A percentile compares a stretch with the other conserved stretches of the same genome.
Conservation (phyloP, 2,888 invertebrate species). For the Microplitis manilae region DNA sequence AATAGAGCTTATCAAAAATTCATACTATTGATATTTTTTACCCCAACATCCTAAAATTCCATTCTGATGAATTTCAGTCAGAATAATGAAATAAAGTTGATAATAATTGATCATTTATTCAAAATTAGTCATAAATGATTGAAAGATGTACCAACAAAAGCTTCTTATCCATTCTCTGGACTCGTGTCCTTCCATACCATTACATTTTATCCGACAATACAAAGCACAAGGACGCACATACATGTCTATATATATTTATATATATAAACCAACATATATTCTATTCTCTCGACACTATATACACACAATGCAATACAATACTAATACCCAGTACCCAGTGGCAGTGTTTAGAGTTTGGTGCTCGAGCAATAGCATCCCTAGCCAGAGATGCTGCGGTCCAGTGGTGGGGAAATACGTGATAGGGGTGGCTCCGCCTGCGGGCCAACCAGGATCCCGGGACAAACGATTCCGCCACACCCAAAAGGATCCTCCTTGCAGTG, state of each 20-base stretch:
- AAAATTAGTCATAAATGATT: background rate
- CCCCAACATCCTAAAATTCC: too few species aligned
- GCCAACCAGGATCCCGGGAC: slow-evolving; percentile 69
- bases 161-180: slow-evolving; percentile 4
- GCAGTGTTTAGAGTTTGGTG: background rate
- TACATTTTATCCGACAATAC: background rate
- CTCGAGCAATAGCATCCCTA: slow-evolving; percentile 23
- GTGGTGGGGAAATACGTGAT: slow-evolving; percentile 56
- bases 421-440: slow-evolving; percentile 71
- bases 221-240: background rate
- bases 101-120: background rate
- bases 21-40: too few species aligned
- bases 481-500: slow-evolving; percentile 59
- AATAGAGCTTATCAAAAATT: too few species aligned
- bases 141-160: background rate
- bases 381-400: slow-evolving; percentile 61
- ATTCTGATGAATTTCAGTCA: background rate
- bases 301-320: background rate
- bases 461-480: slow-evolving; percentile 69
- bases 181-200: background rate
- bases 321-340: background rate
- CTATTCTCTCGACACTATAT: background rate
- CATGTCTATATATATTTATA: background rate
- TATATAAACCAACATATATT: background rate
- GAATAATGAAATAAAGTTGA: background rate